Conservation (phyloP, 2,113 vertebrate species). For the Notechis scutatus region DNA sequence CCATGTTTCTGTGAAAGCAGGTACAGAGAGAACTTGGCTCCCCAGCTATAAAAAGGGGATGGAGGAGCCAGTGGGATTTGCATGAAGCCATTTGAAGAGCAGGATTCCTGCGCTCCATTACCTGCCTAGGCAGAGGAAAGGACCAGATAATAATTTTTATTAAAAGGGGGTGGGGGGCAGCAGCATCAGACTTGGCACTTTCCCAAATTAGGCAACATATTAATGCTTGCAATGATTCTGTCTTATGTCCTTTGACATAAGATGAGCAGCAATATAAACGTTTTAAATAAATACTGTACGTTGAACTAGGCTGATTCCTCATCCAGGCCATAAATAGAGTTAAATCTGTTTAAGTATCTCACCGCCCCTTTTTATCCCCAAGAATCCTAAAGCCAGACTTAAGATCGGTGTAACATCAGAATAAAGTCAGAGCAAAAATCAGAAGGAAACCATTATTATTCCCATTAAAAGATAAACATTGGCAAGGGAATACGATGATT, state of each 20-base stretch:
- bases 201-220: not conserved
- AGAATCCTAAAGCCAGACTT: not conserved
- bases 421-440: not conserved
- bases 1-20: slow-evolving; percentile 96
- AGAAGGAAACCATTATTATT: not conserved
- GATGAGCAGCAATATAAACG: not conserved
- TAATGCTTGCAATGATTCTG: not conserved
- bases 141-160: not conserved
- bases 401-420: not conserved
- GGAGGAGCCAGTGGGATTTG: too few relatives aligned
- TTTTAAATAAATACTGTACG: not conserved
- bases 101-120: not conserved
- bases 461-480: not conserved
- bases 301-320: not conserved
- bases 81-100: not conserved
- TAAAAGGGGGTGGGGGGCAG: not conserved
- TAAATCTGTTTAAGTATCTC: not conserved
- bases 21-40: slow-evolving; percentile 59
- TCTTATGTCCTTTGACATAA: not conserved
- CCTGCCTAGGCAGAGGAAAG: not conserved
- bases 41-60: not conserved
- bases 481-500: not conserved
- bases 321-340: not conserved
- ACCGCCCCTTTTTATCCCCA: not conserved
- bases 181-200: not conserved